Conservation (phyloP, 2,888 invertebrate genomes). For the Pardosa pseudoannulata region DNA sequence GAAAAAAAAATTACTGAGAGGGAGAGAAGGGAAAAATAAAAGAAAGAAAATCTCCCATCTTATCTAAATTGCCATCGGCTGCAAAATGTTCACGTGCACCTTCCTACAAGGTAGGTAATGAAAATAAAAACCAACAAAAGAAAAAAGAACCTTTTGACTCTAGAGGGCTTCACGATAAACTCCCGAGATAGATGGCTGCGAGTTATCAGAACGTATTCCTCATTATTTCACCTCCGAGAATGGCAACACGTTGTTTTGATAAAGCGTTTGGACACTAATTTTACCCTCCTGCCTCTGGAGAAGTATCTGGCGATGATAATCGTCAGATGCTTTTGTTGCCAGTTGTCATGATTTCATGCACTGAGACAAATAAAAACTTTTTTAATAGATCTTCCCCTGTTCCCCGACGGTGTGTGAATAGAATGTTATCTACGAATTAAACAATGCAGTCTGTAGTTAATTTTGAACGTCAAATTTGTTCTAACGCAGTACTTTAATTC, state of each 20-base stretch:
- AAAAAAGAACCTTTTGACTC: conserved; percentile 7
- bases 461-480: too few relatives aligned
- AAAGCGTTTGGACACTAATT: conserved; percentile 10
- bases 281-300: not conserved
- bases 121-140: too few relatives aligned
- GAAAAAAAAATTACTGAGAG: conserved; percentile 33
- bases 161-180: conserved; percentile 29
- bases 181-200: conserved; percentile 40
- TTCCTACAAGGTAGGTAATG: conserved; percentile 55
- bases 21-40: not conserved
- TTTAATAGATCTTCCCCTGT: too few relatives aligned
- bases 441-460: too few relatives aligned
- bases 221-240: conserved; percentile 63
- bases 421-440: too few relatives aligned
- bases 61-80: conserved; percentile 69
- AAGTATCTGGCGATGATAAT: not conserved
- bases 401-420: too few relatives aligned
- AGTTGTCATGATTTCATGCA: not conserved
- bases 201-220: conserved; percentile 53
- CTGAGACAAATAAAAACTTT: too few relatives aligned
- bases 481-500: too few relatives aligned
- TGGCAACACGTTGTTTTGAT: conserved; percentile 52
- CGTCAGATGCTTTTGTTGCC: not conserved
- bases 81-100: conserved; percentile 52
- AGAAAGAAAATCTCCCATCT: conserved; percentile 2